Conservation (phyloP, 2,888 invertebrate genomes). For the Dastarcus helophoroides region DNA sequence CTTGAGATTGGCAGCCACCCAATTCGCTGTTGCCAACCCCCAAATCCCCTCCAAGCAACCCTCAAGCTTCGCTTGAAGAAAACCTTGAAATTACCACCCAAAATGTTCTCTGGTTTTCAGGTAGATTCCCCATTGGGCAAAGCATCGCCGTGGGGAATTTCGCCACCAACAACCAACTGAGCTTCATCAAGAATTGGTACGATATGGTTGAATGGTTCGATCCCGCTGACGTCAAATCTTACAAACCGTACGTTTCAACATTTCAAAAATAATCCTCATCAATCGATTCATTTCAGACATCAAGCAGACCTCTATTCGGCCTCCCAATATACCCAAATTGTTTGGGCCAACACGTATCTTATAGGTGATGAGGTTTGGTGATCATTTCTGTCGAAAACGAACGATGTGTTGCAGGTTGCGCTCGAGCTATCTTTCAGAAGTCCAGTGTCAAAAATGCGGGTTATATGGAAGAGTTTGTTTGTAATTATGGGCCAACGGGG, state of each 20-base stretch:
- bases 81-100: background rate
- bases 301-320: constrained; percentile 8
- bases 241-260: too few relatives aligned
- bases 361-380: too few relatives aligned
- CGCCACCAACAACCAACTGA: constrained; percentile 24
- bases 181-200: constrained; percentile 25
- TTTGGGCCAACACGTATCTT: constrained; percentile 31
- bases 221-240: constrained; percentile 16
- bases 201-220: constrained; percentile 21
- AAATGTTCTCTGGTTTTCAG: constrained; percentile 11
- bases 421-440: constrained; percentile 27
- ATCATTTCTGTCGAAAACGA: background rate
- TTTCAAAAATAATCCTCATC: constrained; percentile 15
- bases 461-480: constrained; percentile 30
- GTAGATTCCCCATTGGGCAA: constrained; percentile 36
- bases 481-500: constrained; percentile 35
- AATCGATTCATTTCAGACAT: constrained; percentile 13
- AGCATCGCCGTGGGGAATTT: constrained; percentile 31
- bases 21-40: too few relatives aligned
- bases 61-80: too few relatives aligned
- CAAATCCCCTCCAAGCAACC: too few relatives aligned
- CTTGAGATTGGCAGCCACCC: too few relatives aligned
- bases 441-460: constrained; percentile 15
- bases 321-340: constrained; percentile 25
- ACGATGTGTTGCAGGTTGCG: too few relatives aligned